Evolutionary conservation across 35 echinoderm and acorn worm genomes (phyloP).

Genomic region (Stichopus chloronotus): DNA sequence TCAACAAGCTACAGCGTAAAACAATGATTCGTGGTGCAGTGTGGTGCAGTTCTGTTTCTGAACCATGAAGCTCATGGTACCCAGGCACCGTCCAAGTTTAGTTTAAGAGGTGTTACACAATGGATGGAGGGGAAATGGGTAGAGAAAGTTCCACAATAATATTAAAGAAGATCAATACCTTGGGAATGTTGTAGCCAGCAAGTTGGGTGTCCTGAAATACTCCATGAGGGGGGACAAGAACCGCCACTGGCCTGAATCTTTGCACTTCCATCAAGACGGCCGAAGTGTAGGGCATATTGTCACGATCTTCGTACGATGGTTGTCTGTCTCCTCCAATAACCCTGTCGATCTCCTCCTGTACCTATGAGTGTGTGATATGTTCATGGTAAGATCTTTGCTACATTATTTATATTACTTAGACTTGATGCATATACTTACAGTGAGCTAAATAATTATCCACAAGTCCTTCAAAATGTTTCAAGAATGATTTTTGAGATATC

Average conservation of each 20-base stretch:
- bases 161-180: not conserved
- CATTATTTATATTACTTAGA: not conserved
- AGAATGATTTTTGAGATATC: too few species aligned
- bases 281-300: slow-evolving; percentile 45
- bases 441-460: not conserved
- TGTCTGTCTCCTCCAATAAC: slow-evolving; percentile 59
- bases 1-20: too few species aligned
- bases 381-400: not conserved
- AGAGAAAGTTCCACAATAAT: too few species aligned
- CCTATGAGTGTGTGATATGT: not conserved
- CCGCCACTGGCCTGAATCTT: not conserved
- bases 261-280: slow-evolving; percentile 52
- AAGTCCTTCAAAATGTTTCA: not conserved
- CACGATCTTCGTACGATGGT: slow-evolving; percentile 41
- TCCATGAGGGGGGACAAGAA: slow-evolving; percentile 8
- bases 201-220: not conserved
- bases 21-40: too few species aligned
- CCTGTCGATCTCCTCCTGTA: slow-evolving; percentile 18
- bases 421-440: not conserved
- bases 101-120: too few species aligned
- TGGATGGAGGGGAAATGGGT: too few species aligned
- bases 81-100: too few species aligned
- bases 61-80: too few species aligned
- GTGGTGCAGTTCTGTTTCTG: too few species aligned
- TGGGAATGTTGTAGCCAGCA: slow-evolving; percentile 43